A percentile compares a stretch with the other conserved stretches of the same genome.
These are phyloP conservation scores for Drosophila macrospina DNA, from an alignment of 2,888 invertebrate genomes.

Conservation along the genomic window DNA sequence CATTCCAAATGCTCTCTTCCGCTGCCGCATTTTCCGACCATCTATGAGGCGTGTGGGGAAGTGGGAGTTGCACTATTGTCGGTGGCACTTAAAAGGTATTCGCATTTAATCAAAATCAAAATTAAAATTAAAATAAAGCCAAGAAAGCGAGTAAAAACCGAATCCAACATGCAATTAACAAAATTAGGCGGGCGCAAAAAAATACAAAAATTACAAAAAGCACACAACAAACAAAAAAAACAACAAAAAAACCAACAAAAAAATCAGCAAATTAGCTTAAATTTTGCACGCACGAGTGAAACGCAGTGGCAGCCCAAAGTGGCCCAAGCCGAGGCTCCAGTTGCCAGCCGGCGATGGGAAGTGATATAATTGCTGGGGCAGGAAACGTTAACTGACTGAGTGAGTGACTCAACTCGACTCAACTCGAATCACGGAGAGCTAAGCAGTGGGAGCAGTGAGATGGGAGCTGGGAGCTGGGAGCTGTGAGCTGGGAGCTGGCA, in stretches of 20 bases:
- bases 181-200: constrained; percentile 46
- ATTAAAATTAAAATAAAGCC: constrained; percentile 30
- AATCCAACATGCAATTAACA: constrained; percentile 49
- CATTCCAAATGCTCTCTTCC: constrained; percentile 26
- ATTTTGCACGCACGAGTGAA: constrained; percentile 77
- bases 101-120: constrained; percentile 34
- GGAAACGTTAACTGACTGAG: constrained; percentile 69
- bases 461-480: neutral
- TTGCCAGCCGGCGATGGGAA: constrained; percentile 55
- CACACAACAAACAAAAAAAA: constrained; percentile 6
- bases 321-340: constrained; percentile 33
- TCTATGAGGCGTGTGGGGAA: constrained; percentile 1
- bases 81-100: constrained; percentile 50
- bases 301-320: constrained; percentile 45
- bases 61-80: constrained; percentile 39
- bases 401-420: constrained; percentile 55
- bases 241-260: constrained; percentile 13
- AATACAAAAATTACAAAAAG: constrained; percentile 7
- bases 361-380: constrained; percentile 78
- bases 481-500: neutral
- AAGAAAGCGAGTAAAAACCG: constrained; percentile 41
- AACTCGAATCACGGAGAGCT: constrained; percentile 23
- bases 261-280: constrained; percentile 73
- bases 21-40: constrained; percentile 50
- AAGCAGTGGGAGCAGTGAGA: neutral